Evolutionary conservation across 2,888 invertebrate genomes (phyloP), one percentile per base, ranked within the genome.

Genomic region (Drosophila aldrichi): DNA sequence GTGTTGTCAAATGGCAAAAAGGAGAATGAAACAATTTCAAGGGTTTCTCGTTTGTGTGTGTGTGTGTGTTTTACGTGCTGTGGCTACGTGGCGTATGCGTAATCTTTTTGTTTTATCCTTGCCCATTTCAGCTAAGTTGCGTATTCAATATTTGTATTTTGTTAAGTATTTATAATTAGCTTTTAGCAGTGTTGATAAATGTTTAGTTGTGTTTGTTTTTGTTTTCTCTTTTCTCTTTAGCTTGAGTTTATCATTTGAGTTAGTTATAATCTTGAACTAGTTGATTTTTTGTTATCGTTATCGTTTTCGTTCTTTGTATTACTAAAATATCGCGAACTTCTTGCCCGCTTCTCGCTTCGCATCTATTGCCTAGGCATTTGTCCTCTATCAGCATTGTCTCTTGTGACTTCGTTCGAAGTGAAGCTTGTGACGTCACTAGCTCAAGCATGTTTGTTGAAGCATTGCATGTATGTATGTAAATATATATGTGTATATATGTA

Each of bases 41-140:
- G 41, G 55, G 38, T 38, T n/a, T 1, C 22, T 25, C 25, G 9
- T 16, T 61, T 34, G 44, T 34, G 20, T 43, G 22, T 44, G 29
- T 55, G 48, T 52, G 54, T 48, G 48, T 29, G 46, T 25, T 9
- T 16, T n/a, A 29, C n/a, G 48, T 62, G 77, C 69, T 49, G 67
- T 71, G 81, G 81, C 70, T 49, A 61, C 63, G 54, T 66, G 71
- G 67, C 85, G 76, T 75, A 79, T 85, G 85, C 69, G 76, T 81
- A 62, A 54, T 79, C 69, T 73, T 76, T 14, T 14, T 44, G 7
- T 7, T 38, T 58, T 22, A 34, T 54, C 20, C 46, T 34, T 32
- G 36, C 62, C 54, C 66, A 58, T 51, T 64, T 43, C 10, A 22
- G 64, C 58, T 64, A 72, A 55, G 48, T 65, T 49, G 59, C 60